These are phyloP conservation scores for Antennarius striatus DNA, from an alignment of 2,113 vertebrate species.

Conservation along the genomic window DNA sequence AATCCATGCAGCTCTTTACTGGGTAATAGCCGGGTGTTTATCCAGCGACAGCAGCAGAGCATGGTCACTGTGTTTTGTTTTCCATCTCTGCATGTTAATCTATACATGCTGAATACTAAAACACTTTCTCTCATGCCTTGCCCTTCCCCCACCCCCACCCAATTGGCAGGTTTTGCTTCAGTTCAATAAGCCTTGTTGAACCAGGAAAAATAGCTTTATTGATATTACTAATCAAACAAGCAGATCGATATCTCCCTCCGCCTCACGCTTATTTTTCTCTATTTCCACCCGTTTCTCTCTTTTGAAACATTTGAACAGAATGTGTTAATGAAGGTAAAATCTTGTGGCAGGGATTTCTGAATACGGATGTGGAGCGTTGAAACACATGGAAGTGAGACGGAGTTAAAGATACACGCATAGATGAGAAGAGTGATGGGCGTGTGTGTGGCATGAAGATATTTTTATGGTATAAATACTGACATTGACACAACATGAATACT, in stretches of 20 bases:
- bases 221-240: slow-evolving; percentile 35
- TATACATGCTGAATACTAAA: slow-evolving; percentile 30
- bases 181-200: slow-evolving; percentile 9
- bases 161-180: background rate
- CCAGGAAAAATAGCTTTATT: slow-evolving; percentile 23
- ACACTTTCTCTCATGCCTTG: background rate
- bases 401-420: slow-evolving; percentile 26
- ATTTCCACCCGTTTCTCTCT: background rate
- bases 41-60: slow-evolving; percentile 26
- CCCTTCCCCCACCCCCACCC: background rate
- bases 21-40: slow-evolving; percentile 29
- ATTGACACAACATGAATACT: too few species aligned
- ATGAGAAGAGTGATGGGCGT: slow-evolving; percentile 40
- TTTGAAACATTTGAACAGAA: slow-evolving; percentile 48
- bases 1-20: slow-evolving; percentile 32
- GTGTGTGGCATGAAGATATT: too few species aligned
- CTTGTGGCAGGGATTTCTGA: slow-evolving; percentile 48
- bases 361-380: slow-evolving; percentile 57
- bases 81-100: slow-evolving; percentile 27
- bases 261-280: background rate
- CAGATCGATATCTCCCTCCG: slow-evolving; percentile 18
- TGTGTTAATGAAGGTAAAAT: slow-evolving; percentile 64
- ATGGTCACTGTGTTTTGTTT: slow-evolving; percentile 9
- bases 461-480: too few species aligned
- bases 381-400: slow-evolving; percentile 9